Evolutionary conservation across 2,888 invertebrate genomes (phyloP).

Genomic region (Heliothis peltigera): DNA sequence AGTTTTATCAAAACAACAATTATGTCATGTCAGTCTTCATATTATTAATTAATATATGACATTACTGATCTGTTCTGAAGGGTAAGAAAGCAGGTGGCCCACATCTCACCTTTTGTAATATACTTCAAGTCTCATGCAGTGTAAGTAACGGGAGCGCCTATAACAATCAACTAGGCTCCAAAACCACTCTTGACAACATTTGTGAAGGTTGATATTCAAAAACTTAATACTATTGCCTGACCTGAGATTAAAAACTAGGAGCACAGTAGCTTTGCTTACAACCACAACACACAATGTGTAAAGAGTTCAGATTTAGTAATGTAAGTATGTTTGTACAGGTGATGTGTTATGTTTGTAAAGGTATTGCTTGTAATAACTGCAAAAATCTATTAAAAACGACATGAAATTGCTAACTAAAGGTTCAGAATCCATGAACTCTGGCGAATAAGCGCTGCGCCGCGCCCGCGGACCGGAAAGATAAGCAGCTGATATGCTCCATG

Average conservation of each 20-base stretch:
- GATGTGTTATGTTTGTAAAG: constrained; percentile 7
- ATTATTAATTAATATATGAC: not conserved
- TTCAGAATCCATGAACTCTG: not conserved
- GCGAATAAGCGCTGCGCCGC: constrained; percentile 7
- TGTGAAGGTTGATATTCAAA: too few species aligned
- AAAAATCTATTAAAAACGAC: not conserved
- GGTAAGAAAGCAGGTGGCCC: not conserved
- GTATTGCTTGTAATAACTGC: not conserved
- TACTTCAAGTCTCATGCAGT: too few species aligned
- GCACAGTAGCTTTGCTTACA: not conserved
- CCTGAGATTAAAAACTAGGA: not conserved
- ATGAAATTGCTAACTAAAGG: not conserved
- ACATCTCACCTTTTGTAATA: too few species aligned
- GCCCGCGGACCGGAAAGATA: constrained; percentile 53
- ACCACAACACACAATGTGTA: not conserved
- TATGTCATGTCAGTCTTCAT: not conserved
- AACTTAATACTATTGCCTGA: not conserved
- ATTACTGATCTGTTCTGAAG: not conserved
- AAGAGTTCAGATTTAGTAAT: constrained; percentile 22
- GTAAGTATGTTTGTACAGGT: constrained; percentile 28
- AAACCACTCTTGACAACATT: too few species aligned
- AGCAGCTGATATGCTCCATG: constrained; percentile 32
- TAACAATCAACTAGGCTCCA: too few species aligned
- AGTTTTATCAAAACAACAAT: constrained; percentile 12
- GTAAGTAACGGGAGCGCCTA: too few species aligned